Evolutionary conservation across 2,888 invertebrate genomes (phyloP), one percentile per base, ranked within the genome.

Genomic region (Eupithecia insigniata): DNA sequence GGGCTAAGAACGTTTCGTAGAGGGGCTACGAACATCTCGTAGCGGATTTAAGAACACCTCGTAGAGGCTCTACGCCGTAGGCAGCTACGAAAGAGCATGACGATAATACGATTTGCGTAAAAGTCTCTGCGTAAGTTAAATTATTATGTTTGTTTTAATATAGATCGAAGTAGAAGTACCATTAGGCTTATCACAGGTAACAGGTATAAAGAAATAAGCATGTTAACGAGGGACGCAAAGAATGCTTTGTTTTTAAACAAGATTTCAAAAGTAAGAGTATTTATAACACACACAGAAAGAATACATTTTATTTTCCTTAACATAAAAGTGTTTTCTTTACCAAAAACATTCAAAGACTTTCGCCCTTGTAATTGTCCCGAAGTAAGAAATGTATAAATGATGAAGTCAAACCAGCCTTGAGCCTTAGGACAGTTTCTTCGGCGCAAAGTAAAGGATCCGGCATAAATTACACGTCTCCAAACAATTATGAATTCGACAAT

Each of bases 321-420:
- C 43, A 55, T 55, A 66, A 61, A 70, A 69, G 26, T 55, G 65
- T 34, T 73, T 73, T 71, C 32, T 46, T 73, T 64, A 32, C 30
- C 64, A 36, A 55, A n/a, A 28, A 30, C 62, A 16, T 66, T 55
- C 28, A 28, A 55, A 67, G 58, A 51, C 69, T 66, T 66, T 69
- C 66, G 64, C 60, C 60, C 28, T 55, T 60, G 67, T 71, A 72
- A 73, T 69, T 70, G 72, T 72, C 70, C 64, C 36, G 26, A 62
- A 69, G 72, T 69, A 71, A 70, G 71, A 71, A 71, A 69, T 69
- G 70, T 75, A 61, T 51, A 70, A 72, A 70, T 60, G 69, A 68
- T 67, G 51, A 68, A 70, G 70, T 67, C 51, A 55, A 65, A 67
- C 46, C 51, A 61, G 46, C 67, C 67, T 67, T 36, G 36, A 36